A percentile compares a stretch with the other conserved stretches of the same genome.
These are phyloP conservation scores for Carollia perspicillata DNA, from an alignment of 2,113 vertebrate species.

Conservation along the genomic window DNA sequence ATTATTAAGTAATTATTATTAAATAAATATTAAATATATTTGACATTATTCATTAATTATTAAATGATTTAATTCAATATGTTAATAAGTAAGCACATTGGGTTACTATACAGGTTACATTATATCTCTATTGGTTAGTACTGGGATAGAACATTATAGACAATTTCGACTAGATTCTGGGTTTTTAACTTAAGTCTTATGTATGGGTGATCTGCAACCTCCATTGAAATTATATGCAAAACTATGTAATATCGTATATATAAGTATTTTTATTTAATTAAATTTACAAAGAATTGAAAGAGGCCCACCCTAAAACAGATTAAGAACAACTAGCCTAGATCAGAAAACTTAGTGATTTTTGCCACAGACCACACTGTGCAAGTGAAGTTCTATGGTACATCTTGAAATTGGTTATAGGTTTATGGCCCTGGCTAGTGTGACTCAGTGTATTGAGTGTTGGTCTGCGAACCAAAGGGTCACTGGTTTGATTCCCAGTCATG, in stretches of 20 bases:
- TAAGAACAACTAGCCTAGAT: neutral
- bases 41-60: neutral
- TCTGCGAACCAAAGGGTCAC: too few species aligned
- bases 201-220: neutral
- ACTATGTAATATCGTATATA: neutral
- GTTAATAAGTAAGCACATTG: neutral
- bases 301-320: neutral
- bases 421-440: neutral
- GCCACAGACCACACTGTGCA: neutral
- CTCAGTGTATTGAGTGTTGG: too few species aligned
- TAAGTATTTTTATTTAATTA: conserved; percentile 4
- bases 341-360: neutral
- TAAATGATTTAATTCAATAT: neutral
- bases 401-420: neutral
- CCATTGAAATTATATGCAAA: neutral
- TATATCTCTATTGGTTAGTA: neutral
- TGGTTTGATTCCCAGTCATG: too few species aligned
- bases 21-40: neutral
- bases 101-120: neutral
- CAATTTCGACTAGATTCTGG: neutral
- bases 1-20: neutral
- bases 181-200: neutral
- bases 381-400: neutral
- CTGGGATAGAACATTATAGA: neutral
- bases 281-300: neutral